phyloP scores from a whole-genome alignment of 2,113 vertebrate genomes.

The Platysteira castanea region DNA sequence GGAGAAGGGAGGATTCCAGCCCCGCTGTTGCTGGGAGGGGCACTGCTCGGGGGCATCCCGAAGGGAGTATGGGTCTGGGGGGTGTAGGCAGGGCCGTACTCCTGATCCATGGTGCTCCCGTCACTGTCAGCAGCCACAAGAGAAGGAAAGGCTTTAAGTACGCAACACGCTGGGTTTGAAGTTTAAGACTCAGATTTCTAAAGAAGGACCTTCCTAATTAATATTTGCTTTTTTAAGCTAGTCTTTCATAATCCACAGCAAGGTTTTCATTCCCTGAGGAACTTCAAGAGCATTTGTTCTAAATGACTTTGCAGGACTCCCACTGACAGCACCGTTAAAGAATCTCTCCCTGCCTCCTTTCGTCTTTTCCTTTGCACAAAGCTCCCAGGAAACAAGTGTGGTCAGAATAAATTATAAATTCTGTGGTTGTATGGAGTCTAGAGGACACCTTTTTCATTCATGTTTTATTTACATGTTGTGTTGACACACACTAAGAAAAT shows the following conservation, averaged over 20 bases:
- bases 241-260: constrained; percentile 12
- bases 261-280: constrained; percentile 9
- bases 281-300: constrained; percentile 26
- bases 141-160: constrained; percentile 11
- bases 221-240: not conserved
- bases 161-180: not conserved
- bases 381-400: not conserved
- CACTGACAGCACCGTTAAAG: not conserved
- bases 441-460: constrained; percentile 16
- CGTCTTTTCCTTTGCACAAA: not conserved
- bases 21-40: constrained; percentile 92
- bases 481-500: constrained; percentile 28
- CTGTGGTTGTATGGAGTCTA: not conserved
- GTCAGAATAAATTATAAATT: constrained; percentile 15
- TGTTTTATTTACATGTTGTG: constrained; percentile 14
- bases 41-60: constrained; percentile 88
- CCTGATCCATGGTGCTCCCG: constrained; percentile 90
- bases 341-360: not conserved
- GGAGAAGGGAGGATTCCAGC: constrained; percentile 93
- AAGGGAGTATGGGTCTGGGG: constrained; percentile 94
- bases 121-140: constrained; percentile 75
- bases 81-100: constrained; percentile 91
- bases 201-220: not conserved
- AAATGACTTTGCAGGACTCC: constrained; percentile 37
- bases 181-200: not conserved